These are phyloP conservation scores for Glomeris marginata DNA, from an alignment of 2,888 invertebrate genomes.

Conservation along the genomic window DNA sequence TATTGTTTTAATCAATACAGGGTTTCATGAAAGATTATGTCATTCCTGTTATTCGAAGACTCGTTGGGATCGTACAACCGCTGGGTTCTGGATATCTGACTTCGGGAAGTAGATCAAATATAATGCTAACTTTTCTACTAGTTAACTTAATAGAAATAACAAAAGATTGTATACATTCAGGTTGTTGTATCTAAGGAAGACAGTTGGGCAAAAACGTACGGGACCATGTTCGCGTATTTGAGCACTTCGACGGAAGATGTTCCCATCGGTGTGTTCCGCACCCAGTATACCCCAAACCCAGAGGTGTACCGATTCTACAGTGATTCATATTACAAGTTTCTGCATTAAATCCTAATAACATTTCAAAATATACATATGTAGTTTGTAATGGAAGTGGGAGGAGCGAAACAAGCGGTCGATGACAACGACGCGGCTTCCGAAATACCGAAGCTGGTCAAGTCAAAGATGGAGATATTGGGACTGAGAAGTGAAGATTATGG, in stretches of 20 bases:
- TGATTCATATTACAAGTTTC: no score
- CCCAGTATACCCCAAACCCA: conserved; percentile 27
- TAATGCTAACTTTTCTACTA: neutral
- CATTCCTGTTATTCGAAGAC: conserved; percentile 84
- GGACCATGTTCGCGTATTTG: conserved; percentile 90
- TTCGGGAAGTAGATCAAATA: conserved; percentile 52
- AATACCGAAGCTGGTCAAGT: no score
- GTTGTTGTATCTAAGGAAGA: conserved; percentile 2
- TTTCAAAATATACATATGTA: no score
- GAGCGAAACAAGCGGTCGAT: no score
- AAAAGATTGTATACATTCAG: no score
- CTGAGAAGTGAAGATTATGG: no score
- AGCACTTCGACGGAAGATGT: conserved; percentile 97
- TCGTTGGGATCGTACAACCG: conserved; percentile 93
- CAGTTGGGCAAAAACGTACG: conserved; percentile 53
- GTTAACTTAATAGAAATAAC: no score
- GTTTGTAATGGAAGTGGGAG: no score
- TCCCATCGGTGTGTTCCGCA: conserved; percentile 95
- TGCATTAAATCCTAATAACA: no score
- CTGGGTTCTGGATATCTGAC: conserved; percentile 94
- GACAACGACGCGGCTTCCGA: no score
- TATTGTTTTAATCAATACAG: conserved; percentile 34
- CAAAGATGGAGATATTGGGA: no score
- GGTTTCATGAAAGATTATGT: conserved; percentile 98
- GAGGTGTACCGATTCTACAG: no score